These are phyloP conservation scores for Anas flavirostris DNA, from an alignment of 2,797 vertebrate species.

Conservation along the genomic window DNA sequence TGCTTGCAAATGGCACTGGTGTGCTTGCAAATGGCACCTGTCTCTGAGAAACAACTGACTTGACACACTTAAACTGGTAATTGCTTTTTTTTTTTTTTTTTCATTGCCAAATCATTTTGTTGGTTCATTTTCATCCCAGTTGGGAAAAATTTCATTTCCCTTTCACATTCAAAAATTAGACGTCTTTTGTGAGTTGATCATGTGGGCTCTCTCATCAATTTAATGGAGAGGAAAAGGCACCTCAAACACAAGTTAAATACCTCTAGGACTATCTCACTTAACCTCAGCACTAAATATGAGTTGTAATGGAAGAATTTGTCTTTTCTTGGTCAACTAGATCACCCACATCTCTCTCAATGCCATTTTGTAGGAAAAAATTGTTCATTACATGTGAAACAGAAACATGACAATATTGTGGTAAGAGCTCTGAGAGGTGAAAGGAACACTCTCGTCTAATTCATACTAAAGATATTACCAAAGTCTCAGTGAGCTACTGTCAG, in stretches of 20 bases:
- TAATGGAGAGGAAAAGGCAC: background rate
- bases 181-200: background rate
- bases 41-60: background rate
- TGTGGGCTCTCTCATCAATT: background rate
- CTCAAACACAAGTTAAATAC: background rate
- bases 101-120: background rate
- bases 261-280: background rate
- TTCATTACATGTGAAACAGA: background rate
- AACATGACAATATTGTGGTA: background rate
- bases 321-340: background rate
- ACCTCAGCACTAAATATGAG: background rate
- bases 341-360: background rate
- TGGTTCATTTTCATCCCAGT: background rate
- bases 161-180: background rate
- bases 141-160: background rate
- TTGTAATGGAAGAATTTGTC: background rate
- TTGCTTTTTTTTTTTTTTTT: background rate
- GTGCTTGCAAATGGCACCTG: background rate
- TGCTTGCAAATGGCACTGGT: background rate
- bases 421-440: background rate
- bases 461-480: background rate
- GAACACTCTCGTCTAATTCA: background rate
- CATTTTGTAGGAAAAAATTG: background rate
- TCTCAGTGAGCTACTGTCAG: background rate
- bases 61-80: background rate